These are phyloP conservation scores for Pherbina coryleti DNA, from an alignment of 2,888 invertebrate genomes.

Conservation along the genomic window DNA sequence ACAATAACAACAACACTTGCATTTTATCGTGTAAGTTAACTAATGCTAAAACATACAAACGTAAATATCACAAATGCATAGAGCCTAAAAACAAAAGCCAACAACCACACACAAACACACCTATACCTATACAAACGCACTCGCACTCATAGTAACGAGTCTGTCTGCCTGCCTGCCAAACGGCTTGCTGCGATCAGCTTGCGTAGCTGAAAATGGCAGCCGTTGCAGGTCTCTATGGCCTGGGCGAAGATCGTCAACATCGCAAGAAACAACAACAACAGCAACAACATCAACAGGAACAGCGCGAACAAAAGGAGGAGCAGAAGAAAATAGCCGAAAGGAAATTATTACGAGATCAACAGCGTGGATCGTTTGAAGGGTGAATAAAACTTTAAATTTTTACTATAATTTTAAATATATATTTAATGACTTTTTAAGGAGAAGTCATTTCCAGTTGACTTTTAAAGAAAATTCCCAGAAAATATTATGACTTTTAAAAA, in stretches of 20 bases:
- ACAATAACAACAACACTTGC: slow-evolving; percentile 4
- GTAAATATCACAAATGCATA: neutral
- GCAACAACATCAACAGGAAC: slow-evolving; percentile 72
- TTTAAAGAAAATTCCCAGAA: too few relatives aligned
- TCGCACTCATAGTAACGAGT: too few relatives aligned
- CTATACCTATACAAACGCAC: neutral
- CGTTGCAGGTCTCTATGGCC: slow-evolving; percentile 83
- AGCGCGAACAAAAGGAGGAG: slow-evolving; percentile 73
- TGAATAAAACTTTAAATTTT: slow-evolving; percentile 46
- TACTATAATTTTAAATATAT: neutral
- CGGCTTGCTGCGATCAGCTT: slow-evolving; percentile 7
- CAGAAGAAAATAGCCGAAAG: slow-evolving; percentile 67
- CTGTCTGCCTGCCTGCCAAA: neutral
- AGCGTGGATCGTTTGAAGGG: slow-evolving; percentile 65
- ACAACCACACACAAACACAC: slow-evolving; percentile 28
- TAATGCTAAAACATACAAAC: neutral
- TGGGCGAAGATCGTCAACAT: slow-evolving; percentile 79
- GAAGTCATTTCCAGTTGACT: too few relatives aligned
- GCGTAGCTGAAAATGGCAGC: slow-evolving; percentile 74
- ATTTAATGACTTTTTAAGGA: neutral
- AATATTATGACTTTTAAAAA: too few relatives aligned
- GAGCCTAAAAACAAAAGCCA: slow-evolving; percentile 6
- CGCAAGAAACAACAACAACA: slow-evolving; percentile 70
- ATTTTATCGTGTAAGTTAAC: slow-evolving; percentile 2
- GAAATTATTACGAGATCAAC: slow-evolving; percentile 59